A percentile compares a stretch with the other conserved stretches of the same genome.
These are phyloP conservation scores for Dreissena polymorpha DNA, from an alignment of 1,140 invertebrate genomes.

Conservation along the genomic window DNA sequence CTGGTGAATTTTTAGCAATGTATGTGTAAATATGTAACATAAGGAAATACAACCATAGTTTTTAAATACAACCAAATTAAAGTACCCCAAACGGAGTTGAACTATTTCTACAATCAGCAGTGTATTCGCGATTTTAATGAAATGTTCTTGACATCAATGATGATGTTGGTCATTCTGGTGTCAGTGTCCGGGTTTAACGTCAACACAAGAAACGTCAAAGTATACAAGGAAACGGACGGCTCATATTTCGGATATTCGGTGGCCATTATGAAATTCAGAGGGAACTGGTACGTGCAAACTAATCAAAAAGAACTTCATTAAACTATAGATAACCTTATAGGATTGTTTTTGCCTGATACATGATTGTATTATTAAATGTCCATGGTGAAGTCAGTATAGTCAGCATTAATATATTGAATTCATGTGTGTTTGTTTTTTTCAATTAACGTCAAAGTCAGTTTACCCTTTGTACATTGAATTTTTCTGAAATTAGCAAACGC, in stretches of 20 bases:
- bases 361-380: neutral
- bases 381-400: neutral
- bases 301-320: neutral
- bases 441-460: neutral
- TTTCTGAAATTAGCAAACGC: neutral
- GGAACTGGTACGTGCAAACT: constrained; percentile 28
- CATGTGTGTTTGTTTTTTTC: neutral
- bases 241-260: constrained; percentile 45
- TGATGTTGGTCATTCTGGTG: too few species aligned
- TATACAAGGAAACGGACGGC: constrained; percentile 20
- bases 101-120: too few species aligned
- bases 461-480: neutral
- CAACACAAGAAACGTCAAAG: constrained; percentile 41
- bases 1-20: too few species aligned
- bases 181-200: constrained; percentile 21
- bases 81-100: too few species aligned
- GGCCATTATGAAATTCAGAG: constrained; percentile 12
- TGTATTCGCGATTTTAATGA: too few species aligned
- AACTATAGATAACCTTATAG: too few species aligned
- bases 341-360: neutral
- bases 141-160: too few species aligned
- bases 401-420: neutral
- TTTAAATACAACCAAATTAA: too few species aligned
- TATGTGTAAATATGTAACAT: too few species aligned
- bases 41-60: too few species aligned